phyloP scores from a whole-genome alignment of 2,888 invertebrate genomes.

The Galerucella pusilla region DNA sequence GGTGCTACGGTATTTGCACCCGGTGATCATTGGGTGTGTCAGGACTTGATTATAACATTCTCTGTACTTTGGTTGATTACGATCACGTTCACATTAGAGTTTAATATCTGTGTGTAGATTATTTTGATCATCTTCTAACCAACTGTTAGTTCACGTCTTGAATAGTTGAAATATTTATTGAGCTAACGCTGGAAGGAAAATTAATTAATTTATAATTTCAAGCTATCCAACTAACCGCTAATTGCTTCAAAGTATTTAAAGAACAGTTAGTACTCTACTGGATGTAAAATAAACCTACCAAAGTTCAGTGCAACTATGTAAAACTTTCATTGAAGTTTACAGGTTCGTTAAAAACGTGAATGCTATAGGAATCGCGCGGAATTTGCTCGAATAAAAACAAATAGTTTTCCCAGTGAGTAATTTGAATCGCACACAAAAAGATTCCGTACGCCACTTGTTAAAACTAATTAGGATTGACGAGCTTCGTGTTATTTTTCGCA shows the following conservation, averaged over 20 bases:
- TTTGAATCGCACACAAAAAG: conserved; percentile 27
- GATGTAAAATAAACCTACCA: neutral
- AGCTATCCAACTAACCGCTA: neutral
- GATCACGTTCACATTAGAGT: neutral
- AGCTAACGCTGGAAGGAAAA: neutral
- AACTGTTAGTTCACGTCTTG: neutral
- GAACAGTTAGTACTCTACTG: neutral
- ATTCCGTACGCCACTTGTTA: conserved; percentile 26
- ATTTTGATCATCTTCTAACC: neutral
- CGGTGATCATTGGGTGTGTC: neutral
- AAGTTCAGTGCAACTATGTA: conserved; percentile 30
- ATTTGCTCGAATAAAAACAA: conserved; percentile 29
- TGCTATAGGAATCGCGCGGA: conserved; percentile 4
- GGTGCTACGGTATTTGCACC: conserved; percentile 38
- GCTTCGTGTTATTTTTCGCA: conserved; percentile 12
- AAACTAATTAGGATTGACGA: conserved; percentile 24
- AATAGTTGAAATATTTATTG: neutral
- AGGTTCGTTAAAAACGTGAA: conserved; percentile 23
- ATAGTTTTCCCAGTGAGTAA: conserved; percentile 30
- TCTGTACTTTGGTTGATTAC: neutral
- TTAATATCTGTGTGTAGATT: neutral
- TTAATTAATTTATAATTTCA: neutral
- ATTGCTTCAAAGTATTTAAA: neutral
- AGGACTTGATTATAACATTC: conserved; percentile 17
- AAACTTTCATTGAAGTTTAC: conserved; percentile 42